Evolutionary conservation across 2,797 vertebrate species (phyloP).

Genomic region (Darevskia mixta): DNA sequence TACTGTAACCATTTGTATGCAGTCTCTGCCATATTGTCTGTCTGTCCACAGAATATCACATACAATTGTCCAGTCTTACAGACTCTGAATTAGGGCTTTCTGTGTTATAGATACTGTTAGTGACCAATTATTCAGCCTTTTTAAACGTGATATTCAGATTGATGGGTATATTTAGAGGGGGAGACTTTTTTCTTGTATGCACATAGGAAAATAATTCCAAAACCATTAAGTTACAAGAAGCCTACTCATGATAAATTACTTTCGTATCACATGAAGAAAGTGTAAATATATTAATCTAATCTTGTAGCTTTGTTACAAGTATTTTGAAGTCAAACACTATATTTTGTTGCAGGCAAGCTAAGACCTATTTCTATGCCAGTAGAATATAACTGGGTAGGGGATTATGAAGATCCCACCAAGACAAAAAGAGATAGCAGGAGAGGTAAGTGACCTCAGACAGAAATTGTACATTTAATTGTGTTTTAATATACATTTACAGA

Average conservation of each 20-base stretch:
- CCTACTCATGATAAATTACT: neutral
- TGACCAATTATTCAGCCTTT: neutral
- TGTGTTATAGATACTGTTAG: neutral
- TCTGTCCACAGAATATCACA: neutral
- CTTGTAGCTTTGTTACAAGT: conserved; percentile 41
- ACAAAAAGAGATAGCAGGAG: conserved; percentile 96
- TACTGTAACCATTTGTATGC: neutral
- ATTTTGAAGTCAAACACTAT: conserved; percentile 59
- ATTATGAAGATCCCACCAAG: conserved; percentile 97
- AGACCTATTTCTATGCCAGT: conserved; percentile 99
- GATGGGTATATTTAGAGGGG: neutral
- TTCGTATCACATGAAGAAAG: conserved; percentile 2
- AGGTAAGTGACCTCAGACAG: conserved; percentile 82
- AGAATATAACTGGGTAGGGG: conserved; percentile 99
- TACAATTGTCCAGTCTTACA: neutral
- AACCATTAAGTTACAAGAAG: neutral
- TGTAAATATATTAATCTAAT: conserved; percentile 39
- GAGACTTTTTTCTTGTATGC: neutral
- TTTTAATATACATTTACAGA: neutral
- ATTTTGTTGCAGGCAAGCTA: conserved; percentile 89
- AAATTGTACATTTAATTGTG: conserved; percentile 55
- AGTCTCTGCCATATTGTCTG: neutral
- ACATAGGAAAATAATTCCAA: neutral
- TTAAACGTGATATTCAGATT: neutral
- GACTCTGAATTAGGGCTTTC: neutral